phyloP scores from a whole-genome alignment of 2,113 vertebrate species.

The Pampusana beccarii region DNA sequence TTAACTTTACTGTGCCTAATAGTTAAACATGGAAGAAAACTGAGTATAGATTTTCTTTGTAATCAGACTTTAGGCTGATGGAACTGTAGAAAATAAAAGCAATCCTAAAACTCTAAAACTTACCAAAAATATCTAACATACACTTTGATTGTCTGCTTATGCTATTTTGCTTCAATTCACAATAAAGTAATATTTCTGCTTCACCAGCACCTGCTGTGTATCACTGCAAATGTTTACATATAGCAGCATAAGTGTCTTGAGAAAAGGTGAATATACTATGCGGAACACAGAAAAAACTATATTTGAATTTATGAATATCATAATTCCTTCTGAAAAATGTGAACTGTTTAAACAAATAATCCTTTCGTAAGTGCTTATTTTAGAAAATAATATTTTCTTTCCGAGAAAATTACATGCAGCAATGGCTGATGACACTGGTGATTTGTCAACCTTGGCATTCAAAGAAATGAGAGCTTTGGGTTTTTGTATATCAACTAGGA shows the following conservation, averaged over 20 bases:
- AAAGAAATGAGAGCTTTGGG: neutral
- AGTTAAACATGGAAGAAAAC: neutral
- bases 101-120: neutral
- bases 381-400: neutral
- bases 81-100: neutral
- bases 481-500: neutral
- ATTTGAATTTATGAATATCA: conserved; percentile 7
- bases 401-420: neutral
- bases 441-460: neutral
- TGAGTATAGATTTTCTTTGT: neutral
- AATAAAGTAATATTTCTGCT: neutral
- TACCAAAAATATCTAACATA: neutral
- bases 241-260: neutral
- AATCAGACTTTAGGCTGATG: neutral
- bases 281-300: neutral
- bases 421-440: neutral
- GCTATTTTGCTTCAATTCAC: neutral
- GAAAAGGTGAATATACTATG: neutral
- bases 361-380: neutral
- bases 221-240: neutral
- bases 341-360: neutral
- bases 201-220: neutral
- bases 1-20: neutral
- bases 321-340: conserved; percentile 20
- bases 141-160: neutral